phyloP scores from a whole-genome alignment of 2,888 invertebrate species.

The Microctonus hyperodae region DNA sequence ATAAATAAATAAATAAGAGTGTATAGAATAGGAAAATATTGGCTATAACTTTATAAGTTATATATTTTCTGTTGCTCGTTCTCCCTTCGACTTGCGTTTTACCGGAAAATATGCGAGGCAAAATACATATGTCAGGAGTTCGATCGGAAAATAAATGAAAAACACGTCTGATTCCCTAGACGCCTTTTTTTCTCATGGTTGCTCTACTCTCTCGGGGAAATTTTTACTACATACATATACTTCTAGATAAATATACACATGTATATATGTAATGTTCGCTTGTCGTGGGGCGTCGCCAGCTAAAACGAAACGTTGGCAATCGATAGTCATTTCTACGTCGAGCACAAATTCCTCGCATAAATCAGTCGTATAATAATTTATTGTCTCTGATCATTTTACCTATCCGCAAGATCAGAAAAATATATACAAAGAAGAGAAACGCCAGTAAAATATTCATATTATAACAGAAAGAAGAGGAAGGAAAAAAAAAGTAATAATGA shows the following conservation, averaged over 20 bases:
- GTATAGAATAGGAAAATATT: neutral
- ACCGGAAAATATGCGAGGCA: constrained; percentile 36
- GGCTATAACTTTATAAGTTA: neutral
- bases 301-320: constrained; percentile 27
- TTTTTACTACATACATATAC: neutral
- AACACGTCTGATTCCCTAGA: constrained; percentile 33
- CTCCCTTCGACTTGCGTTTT: constrained; percentile 30
- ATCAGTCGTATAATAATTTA: constrained; percentile 26
- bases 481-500: no score
- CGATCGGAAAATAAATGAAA: constrained; percentile 40
- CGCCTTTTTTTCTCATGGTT: constrained; percentile 12
- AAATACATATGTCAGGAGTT: constrained; percentile 35
- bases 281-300: constrained; percentile 18
- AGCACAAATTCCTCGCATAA: constrained; percentile 19
- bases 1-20: neutral
- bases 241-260: no score
- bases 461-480: no score
- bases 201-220: constrained; percentile 6
- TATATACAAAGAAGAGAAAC: neutral
- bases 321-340: constrained; percentile 21
- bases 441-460: neutral
- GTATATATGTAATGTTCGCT: neutral
- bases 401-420: neutral
- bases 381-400: constrained; percentile 20
- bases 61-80: constrained; percentile 1